A percentile compares a stretch with the other conserved stretches of the same genome.
Conservation (phyloP, 2,888 invertebrate species). For the Erannis defoliaria region DNA sequence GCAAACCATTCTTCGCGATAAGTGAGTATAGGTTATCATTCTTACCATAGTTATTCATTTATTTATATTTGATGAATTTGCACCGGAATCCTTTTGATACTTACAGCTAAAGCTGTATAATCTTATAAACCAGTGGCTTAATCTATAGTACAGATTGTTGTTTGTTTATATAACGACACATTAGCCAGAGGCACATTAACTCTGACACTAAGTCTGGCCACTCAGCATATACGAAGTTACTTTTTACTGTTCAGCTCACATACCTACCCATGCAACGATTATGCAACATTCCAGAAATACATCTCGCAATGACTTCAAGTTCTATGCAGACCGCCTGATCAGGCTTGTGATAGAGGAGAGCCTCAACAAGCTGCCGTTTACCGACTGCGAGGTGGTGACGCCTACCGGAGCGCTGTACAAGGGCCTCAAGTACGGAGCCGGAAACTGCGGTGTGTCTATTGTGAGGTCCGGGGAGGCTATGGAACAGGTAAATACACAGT, state of each 20-base stretch:
- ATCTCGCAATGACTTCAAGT: slow-evolving; percentile 97
- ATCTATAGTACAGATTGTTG: too few relatives aligned
- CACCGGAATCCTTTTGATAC: too few relatives aligned
- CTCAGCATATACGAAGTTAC: too few relatives aligned
- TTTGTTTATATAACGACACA: too few relatives aligned
- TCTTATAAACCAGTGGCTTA: too few relatives aligned
- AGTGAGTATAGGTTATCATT: slow-evolving; percentile 87
- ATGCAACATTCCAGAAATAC: slow-evolving; percentile 90
- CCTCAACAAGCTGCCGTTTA: slow-evolving; percentile 97
- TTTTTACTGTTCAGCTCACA: too few relatives aligned
- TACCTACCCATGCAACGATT: too few relatives aligned
- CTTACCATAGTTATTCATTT: slow-evolving; percentile 32
- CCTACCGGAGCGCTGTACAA: slow-evolving; percentile 97
- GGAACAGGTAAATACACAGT: slow-evolving; percentile 91
- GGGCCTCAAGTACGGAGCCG: slow-evolving; percentile 97
- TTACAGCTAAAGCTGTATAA: too few relatives aligned
- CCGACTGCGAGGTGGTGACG: slow-evolving; percentile 95
- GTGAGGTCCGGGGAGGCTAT: slow-evolving; percentile 98
- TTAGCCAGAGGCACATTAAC: too few relatives aligned
- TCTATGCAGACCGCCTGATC: slow-evolving; percentile 99
- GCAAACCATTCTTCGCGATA: slow-evolving; percentile 95
- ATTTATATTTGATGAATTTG: too few relatives aligned
- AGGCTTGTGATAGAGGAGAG: slow-evolving; percentile 99
- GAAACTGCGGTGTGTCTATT: slow-evolving; percentile 99
- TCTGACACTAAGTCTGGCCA: too few relatives aligned